Evolutionary conservation across 2,888 invertebrate genomes (phyloP).

Genomic region (Heliconius charithonia): DNA sequence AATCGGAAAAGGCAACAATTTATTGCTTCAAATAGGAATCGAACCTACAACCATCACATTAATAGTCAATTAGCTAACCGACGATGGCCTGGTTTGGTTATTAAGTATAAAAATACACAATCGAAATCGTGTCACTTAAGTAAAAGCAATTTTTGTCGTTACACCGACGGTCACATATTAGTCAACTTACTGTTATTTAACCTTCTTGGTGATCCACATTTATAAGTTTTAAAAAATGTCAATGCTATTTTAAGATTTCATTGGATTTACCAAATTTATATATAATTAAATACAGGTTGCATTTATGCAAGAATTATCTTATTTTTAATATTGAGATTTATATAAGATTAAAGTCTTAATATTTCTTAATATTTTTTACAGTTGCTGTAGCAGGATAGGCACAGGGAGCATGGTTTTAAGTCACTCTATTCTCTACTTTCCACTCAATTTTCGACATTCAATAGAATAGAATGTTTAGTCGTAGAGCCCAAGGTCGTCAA

Average conservation of each 20-base stretch:
- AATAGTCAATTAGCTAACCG: no score
- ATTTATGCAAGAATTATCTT: not conserved
- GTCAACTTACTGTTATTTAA: constrained; percentile 18
- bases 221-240: constrained; percentile 4
- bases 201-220: constrained; percentile 21
- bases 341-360: not conserved
- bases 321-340: not conserved
- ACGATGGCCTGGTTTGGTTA: not conserved
- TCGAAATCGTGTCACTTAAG: not conserved
- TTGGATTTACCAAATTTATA: constrained; percentile 12
- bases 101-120: not conserved
- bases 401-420: no score
- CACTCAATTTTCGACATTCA: no score
- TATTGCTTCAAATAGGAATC: no score
- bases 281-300: not conserved
- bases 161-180: not conserved
- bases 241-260: constrained; percentile 9
- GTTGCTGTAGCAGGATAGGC: no score
- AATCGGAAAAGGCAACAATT: no score
- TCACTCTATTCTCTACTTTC: no score
- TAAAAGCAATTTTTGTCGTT: constrained; percentile 1
- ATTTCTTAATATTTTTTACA: no score
- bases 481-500: no score
- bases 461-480: no score
- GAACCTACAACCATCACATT: no score